Evolutionary conservation across 2,797 vertebrate species (phyloP), one percentile per base, ranked within the genome.

Genomic region (Tauraco hartlaubi): DNA sequence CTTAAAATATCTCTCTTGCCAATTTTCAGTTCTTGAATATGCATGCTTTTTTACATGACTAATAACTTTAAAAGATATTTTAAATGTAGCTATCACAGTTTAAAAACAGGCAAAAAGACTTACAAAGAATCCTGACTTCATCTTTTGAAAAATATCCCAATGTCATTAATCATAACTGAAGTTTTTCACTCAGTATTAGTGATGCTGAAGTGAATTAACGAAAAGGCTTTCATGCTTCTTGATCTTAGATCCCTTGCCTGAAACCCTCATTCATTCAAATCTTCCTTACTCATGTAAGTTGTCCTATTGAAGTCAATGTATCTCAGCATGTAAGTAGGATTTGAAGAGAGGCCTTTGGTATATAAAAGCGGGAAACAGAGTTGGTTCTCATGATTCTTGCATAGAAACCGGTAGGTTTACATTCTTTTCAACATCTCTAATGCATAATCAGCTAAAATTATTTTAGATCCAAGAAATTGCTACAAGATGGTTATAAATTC

Each of bases 401-500:
- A 79, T 48, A 56, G 66, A 87, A 92, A 92, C 95, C 94, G 82
- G 92, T 95, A 98, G 80, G 94, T 96, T 91, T 92, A 92, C 31
- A 54, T 96, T 96, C 92, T 96, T 97, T 96, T 96, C 95, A 94
- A 94, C 85, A 77, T 94, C 93, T 83, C 96, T 95, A 94, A 91
- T 93, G 96, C 90, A 89, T 91, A 96, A 97, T 95, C 97, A 95
- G 90, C 95, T 94, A 97, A 96, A 96, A 94, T 89, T 58, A 93
- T 78, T 94, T 96, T 97, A 97, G 95, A 94, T 93, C 89, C 91
- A 91, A 12, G 26, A 97, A 98, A 98, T 97, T 97, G 96, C 85
- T 98, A 91, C 97, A 98, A 98, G 98, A 98, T 98, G 98, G 96
- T 96, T 96, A 91, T 97, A 97, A 98, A 98, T 97, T 94, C 97